Conservation (phyloP, 2,113 vertebrate genomes). For the Rissa tridactyla region DNA sequence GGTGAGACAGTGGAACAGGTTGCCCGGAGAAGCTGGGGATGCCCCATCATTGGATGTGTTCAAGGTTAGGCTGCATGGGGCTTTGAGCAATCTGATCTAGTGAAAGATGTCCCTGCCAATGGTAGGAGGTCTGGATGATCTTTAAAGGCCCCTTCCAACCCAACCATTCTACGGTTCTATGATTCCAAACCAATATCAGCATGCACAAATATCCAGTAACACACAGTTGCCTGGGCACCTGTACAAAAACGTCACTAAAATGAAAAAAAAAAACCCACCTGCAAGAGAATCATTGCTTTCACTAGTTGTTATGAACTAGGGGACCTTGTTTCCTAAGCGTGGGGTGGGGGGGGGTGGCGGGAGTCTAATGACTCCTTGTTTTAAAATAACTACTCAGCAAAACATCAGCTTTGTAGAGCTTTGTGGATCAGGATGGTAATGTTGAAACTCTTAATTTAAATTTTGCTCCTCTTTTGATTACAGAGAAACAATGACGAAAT, state of each 20-base stretch:
- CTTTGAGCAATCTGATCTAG: background rate
- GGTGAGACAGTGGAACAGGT: background rate
- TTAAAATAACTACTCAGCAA: slow-evolving; percentile 41
- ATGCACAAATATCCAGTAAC: background rate
- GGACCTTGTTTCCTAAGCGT: background rate
- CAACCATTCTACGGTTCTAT: fast-evolving
- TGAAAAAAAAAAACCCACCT: background rate
- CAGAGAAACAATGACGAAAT: slow-evolving; percentile 14
- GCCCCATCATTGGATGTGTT: fast-evolving
- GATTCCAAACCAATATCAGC: background rate
- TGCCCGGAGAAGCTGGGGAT: background rate
- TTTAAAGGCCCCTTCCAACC: background rate
- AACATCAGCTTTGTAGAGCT: slow-evolving; percentile 36
- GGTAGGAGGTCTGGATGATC: background rate
- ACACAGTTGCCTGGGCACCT: background rate
- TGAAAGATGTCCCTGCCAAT: background rate
- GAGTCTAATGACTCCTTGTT: slow-evolving; percentile 17
- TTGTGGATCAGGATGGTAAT: background rate
- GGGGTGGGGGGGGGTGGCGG: too few species aligned
- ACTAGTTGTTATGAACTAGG: background rate
- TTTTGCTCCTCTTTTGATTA: slow-evolving; percentile 28
- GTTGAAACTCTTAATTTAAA: slow-evolving; percentile 10
- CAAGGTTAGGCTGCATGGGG: background rate
- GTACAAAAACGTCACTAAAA: background rate
- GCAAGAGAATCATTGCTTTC: background rate